Base-by-base conservation (phyloP, 2,888 invertebrate genomes). In the Philopedon plagiatum region DNA sequence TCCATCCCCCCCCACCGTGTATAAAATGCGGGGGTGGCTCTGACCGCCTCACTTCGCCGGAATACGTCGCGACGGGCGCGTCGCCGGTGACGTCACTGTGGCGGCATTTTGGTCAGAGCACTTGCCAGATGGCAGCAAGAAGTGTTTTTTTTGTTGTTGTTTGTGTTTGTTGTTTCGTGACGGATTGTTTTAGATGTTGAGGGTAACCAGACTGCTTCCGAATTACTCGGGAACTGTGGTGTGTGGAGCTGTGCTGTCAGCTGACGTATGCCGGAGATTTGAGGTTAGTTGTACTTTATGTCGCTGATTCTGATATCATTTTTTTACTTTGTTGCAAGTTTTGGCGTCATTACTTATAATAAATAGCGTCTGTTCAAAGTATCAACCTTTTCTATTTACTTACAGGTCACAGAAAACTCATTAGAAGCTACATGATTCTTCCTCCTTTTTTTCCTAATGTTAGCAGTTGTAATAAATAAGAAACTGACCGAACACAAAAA, bases 1-100 rank as follows among this genome's bases (percentile, higher is more conserved):
- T 84, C 83, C 81, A 82, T 81, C 83, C 84, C 84, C n/a, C 83
- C 75, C 83, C 78, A 79, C 80, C 73, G 44, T 44, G 75, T 82
- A 83, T 84, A 84, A 83, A 84, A 81, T 78, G 80, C 80, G 80
- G 82, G 83, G 83, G 81, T 82, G 81, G 80, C 77, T 76, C 74
- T 74, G 78, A 80, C 79, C 80, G 80, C 80, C 80, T 80, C 81
- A 83, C 79, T 82, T 78, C 81, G 81, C 79, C 78, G 75, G 79
- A 75, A 76, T 74, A 68, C 71, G 71, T 77, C 76, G 79, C 77
- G 79, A 75, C 46, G 65, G 46, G 76, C 74, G 77, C 75, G 79
- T 78, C 76, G 70, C 32, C 19, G 46, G 37, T 26, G 74, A 56
- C 63, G 74, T 61, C 63, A 57, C 34, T 49, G 49, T 49, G 63